Conservation (phyloP, 2,888 invertebrate genomes). For the Oligia fasciuncula region DNA sequence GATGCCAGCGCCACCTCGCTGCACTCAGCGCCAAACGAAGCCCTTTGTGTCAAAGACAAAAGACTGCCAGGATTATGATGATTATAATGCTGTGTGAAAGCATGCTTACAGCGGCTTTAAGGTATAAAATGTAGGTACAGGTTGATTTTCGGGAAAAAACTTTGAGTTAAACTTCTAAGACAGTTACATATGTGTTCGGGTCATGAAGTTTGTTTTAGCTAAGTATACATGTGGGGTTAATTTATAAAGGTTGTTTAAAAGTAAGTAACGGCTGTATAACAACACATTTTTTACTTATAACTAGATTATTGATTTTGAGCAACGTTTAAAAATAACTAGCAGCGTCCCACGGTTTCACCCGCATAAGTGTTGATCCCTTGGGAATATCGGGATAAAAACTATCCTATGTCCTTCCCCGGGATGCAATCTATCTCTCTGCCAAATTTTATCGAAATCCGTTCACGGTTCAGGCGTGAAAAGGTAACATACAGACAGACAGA, state of each 20-base stretch:
- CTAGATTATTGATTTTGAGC: background rate
- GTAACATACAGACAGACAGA: too few relatives aligned
- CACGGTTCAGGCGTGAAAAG: too few relatives aligned
- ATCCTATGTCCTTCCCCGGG: too few relatives aligned
- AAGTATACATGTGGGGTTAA: background rate
- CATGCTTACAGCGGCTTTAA: constrained; percentile 31
- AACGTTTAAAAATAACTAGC: background rate
- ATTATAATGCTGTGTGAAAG: constrained; percentile 38
- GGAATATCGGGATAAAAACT: too few relatives aligned
- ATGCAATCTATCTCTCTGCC: too few relatives aligned
- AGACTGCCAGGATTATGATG: constrained; percentile 50
- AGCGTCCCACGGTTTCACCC: too few relatives aligned
- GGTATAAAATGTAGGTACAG: background rate
- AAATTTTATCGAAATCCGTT: too few relatives aligned
- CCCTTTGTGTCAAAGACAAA: constrained; percentile 54
- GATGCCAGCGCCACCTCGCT: constrained; percentile 51
- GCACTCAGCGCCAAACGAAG: constrained; percentile 55
- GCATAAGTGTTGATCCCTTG: too few relatives aligned
- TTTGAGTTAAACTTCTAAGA: background rate
- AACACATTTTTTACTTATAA: background rate
- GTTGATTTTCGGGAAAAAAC: background rate
- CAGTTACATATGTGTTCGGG: background rate
- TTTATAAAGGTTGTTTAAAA: background rate
- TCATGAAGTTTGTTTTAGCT: too few relatives aligned
- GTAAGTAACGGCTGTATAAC: background rate